Percentiles rank a stretch among this genome's conserved stretches.
Conservation (phyloP, 1,140 invertebrate genomes). For the Tetragonula clypearis region DNA sequence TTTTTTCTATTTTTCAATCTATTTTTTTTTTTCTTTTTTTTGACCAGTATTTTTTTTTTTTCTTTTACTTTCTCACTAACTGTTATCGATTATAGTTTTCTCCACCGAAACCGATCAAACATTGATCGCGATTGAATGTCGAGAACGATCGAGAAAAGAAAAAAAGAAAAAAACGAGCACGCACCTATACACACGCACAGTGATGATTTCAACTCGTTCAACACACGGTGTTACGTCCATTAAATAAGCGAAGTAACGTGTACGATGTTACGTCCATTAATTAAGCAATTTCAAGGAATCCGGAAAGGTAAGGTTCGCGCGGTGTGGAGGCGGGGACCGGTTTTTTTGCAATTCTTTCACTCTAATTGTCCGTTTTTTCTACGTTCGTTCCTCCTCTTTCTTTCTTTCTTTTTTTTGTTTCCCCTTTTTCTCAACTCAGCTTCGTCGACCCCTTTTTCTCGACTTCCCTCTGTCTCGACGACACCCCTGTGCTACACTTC, state of each 20-base stretch:
- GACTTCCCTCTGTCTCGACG: not conserved
- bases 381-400: not conserved
- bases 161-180: conserved; percentile 3
- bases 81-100: not conserved
- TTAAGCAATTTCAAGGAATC: conserved; percentile 40
- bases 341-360: conserved; percentile 50
- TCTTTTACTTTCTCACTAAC: not conserved
- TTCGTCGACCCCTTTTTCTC: conserved; percentile 2
- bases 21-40: not conserved
- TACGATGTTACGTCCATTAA: conserved; percentile 57
- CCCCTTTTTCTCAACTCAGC: conserved; percentile 11
- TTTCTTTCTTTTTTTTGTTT: not conserved
- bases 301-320: conserved; percentile 65
- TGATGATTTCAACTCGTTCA: conserved; percentile 3
- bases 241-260: conserved; percentile 42
- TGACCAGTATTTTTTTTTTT: too few species aligned
- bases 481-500: not conserved
- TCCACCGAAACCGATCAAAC: not conserved
- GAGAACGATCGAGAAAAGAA: too few species aligned
- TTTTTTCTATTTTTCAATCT: not conserved
- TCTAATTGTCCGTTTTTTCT: not conserved
- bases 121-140: not conserved
- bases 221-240: conserved; percentile 35
- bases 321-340: conserved; percentile 78
- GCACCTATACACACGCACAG: conserved; percentile 34